Conservation (phyloP, 1,140 invertebrate species). For the Dendrolimus punctatus region DNA sequence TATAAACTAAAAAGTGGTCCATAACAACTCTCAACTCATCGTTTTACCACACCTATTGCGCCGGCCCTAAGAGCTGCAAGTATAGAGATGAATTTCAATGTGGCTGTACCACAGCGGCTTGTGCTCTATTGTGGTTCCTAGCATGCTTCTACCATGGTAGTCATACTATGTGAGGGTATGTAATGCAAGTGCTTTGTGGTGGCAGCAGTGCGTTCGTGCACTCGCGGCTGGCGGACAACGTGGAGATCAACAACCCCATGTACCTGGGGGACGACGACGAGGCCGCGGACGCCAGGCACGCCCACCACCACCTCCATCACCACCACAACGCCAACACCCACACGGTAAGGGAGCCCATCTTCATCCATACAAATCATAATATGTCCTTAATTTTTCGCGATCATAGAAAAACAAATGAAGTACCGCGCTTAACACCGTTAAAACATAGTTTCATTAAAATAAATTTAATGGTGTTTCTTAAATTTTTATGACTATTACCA, state of each 20-base stretch:
- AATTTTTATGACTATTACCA: too few species aligned
- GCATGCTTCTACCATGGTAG: neutral
- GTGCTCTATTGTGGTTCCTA: conserved; percentile 10
- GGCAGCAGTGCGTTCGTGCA: conserved; percentile 81
- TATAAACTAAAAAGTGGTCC: too few species aligned
- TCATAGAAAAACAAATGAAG: too few species aligned
- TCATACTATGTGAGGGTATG: neutral
- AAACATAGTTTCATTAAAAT: too few species aligned
- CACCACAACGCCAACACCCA: conserved; percentile 57
- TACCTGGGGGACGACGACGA: conserved; percentile 82
- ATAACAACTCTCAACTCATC: too few species aligned
- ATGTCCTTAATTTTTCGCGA: too few species aligned
- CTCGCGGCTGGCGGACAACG: conserved; percentile 83
- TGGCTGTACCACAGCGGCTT: too few species aligned
- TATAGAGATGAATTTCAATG: too few species aligned
- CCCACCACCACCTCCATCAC: conserved; percentile 32
- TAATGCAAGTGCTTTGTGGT: conserved; percentile 10
- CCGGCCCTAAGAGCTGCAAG: too few species aligned
- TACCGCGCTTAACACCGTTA: too few species aligned
- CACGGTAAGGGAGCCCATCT: conserved; percentile 59
- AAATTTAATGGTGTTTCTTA: too few species aligned
- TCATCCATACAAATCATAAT: conserved; percentile 3
- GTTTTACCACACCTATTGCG: too few species aligned
- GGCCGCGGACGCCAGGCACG: conserved; percentile 67
- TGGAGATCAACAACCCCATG: conserved; percentile 90